Percentiles rank a stretch among this genome's conserved stretches.
phyloP scores from a whole-genome alignment of 2,113 vertebrate genomes.

The Hippoglossus stenolepis region DNA sequence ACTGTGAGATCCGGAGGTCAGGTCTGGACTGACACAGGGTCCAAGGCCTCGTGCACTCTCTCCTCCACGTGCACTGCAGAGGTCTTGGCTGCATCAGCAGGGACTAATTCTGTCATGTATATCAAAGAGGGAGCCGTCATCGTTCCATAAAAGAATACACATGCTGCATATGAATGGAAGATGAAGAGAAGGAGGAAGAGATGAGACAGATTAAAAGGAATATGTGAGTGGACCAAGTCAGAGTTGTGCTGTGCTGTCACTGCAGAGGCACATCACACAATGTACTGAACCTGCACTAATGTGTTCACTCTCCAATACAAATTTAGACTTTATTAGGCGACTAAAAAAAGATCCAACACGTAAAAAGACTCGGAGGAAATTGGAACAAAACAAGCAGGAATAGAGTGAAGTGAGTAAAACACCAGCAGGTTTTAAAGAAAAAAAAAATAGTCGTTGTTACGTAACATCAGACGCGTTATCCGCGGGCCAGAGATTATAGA shows the following conservation, averaged over 20 bases:
- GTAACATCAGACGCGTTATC: slow-evolving; percentile 50
- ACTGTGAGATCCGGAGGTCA: slow-evolving; percentile 40
- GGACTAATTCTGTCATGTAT: slow-evolving; percentile 34
- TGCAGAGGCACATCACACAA: slow-evolving; percentile 3
- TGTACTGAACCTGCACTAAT: slow-evolving; percentile 7
- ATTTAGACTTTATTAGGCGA: slow-evolving; percentile 26
- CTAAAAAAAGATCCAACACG: slow-evolving; percentile 24
- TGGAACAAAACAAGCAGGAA: not conserved
- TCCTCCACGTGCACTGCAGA: not conserved
- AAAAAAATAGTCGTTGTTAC: slow-evolving; percentile 26
- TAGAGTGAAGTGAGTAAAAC: slow-evolving; percentile 3
- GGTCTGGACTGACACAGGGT: slow-evolving; percentile 25
- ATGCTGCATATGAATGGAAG: slow-evolving; percentile 31
- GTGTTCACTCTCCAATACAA: slow-evolving; percentile 8
- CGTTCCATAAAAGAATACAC: slow-evolving; percentile 17
- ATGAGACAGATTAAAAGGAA: slow-evolving; percentile 60
- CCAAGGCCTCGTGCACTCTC: not conserved
- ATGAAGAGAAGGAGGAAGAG: slow-evolving; percentile 19
- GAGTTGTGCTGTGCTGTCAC: slow-evolving; percentile 19
- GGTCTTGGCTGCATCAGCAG: slow-evolving; percentile 27
- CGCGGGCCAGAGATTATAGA: slow-evolving; percentile 53
- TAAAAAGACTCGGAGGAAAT: not conserved
- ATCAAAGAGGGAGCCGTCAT: slow-evolving; percentile 61
- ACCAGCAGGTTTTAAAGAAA: slow-evolving; percentile 12
- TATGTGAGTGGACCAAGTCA: slow-evolving; percentile 54